Evolutionary conservation across 2,113 vertebrate species (phyloP), one percentile per base, ranked within the genome.

Genomic region (Pedetes capensis): DNA sequence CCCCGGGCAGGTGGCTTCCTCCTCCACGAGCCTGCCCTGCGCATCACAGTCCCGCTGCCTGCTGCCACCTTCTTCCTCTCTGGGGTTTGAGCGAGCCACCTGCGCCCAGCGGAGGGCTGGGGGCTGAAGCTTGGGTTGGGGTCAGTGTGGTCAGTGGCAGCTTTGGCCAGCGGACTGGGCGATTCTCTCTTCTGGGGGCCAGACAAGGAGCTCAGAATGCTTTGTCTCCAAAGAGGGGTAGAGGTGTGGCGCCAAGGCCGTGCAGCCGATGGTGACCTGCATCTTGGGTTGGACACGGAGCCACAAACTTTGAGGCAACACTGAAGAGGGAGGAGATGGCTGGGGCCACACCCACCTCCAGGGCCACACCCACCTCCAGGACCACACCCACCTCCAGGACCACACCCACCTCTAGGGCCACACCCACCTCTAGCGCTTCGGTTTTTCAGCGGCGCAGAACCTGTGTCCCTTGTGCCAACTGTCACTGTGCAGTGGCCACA

Each of bases 1-100:
- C 23, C 17, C 20, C 18, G 3, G 64, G n/a, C 34, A 51, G 53
- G 27, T 1, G 8, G 59, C 39, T 27, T 59, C 22, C 61, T 61
- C 32, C n/a, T 37, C 69, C 10, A 23, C 3, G 12, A 0, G 14
- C 11, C 0, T 47, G 27, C 14, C 14, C 29, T n/a, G 14, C 75
- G n/a, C 3, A 3, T 13, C 44, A 49, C 23, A 49, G 68, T 5
- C 22, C 22, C 42, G 2, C 29, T 93, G 47, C 55, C 49, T 61
- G 57, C 29, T 17, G 57, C 59, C 27, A 42, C 18, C 7, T 1
- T 1, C 20, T 18, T 16, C 37, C 20, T 1, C 18, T 29, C 29
- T 6, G 34, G 59, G 8, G 29, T 42, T 82, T 18, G 14, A 11
- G 20, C 17, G 8, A 23, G 61, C 29, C 20, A 29, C 32, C 27